phyloP scores from a whole-genome alignment of 1,140 invertebrate species.

The Chlorops oryzae region DNA sequence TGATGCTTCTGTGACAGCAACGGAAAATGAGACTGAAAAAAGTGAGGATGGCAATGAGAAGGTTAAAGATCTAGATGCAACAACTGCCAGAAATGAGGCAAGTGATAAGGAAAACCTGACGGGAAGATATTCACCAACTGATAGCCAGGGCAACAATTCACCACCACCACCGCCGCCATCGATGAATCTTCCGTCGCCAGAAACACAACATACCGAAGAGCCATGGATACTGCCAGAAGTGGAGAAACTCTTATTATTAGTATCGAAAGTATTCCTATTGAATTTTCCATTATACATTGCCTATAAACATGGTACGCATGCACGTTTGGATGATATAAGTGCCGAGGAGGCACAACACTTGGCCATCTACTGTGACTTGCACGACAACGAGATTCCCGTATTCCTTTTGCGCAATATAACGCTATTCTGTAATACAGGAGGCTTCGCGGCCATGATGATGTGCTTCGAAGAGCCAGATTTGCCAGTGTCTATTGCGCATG shows the following conservation, averaged over 20 bases:
- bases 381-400: conserved; percentile 87
- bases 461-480: conserved; percentile 79
- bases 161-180: background rate
- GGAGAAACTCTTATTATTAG: conserved; percentile 69
- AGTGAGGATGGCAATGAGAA: too few relatives aligned
- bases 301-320: conserved; percentile 76
- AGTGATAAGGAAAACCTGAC: conserved; percentile 17
- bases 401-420: conserved; percentile 84
- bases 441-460: conserved; percentile 74
- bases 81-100: conserved; percentile 8
- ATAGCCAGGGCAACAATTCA: too few relatives aligned
- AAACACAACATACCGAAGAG: conserved; percentile 40
- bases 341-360: conserved; percentile 70
- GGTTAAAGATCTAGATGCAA: too few relatives aligned
- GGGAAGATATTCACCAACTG: conserved; percentile 22
- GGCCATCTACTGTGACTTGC: conserved; percentile 81
- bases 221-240: conserved; percentile 68
- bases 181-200: conserved; percentile 13
- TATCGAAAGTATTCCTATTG: conserved; percentile 74
- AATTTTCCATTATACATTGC: conserved; percentile 91
- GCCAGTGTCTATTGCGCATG: conserved; percentile 80
- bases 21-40: too few relatives aligned
- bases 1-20: too few relatives aligned
- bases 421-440: conserved; percentile 84
- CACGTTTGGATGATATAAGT: conserved; percentile 69